phyloP scores from a whole-genome alignment of 1,140 invertebrate species.

The Palaemon carinicauda region DNA sequence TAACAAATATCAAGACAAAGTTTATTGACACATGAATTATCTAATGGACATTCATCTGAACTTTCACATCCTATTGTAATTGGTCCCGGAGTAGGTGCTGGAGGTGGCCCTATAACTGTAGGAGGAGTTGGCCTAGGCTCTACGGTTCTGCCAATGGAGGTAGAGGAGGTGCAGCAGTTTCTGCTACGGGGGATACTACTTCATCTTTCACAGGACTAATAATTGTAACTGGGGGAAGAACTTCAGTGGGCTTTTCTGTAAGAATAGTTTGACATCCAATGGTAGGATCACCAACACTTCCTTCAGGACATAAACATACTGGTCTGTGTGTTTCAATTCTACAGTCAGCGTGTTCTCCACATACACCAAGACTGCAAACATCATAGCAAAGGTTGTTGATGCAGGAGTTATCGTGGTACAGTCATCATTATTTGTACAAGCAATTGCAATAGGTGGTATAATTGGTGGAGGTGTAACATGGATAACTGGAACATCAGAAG shows the following conservation, averaged over 20 bases:
- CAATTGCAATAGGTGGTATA: slow-evolving; percentile 69
- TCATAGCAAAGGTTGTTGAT: slow-evolving; percentile 85
- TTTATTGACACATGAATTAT: slow-evolving; percentile 80
- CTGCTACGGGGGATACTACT: slow-evolving; percentile 3
- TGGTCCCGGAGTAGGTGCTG: slow-evolving; percentile 68
- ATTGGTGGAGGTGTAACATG: slow-evolving; percentile 9
- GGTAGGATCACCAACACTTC: slow-evolving; percentile 62
- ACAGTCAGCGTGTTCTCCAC: slow-evolving; percentile 61
- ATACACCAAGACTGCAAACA: slow-evolving; percentile 73
- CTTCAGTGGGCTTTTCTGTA: neutral
- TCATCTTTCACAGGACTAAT: neutral
- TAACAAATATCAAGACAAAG: slow-evolving; percentile 76
- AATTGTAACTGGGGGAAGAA: neutral
- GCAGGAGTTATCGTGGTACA: slow-evolving; percentile 82
- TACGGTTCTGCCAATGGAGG: slow-evolving; percentile 34
- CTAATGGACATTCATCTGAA: slow-evolving; percentile 81
- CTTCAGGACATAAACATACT: slow-evolving; percentile 63
- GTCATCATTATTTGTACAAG: slow-evolving; percentile 80
- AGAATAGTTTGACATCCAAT: slow-evolving; percentile 16
- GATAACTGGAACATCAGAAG: slow-evolving; percentile 10
- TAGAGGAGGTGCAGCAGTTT: neutral
- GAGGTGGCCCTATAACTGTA: slow-evolving; percentile 24
- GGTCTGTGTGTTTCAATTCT: slow-evolving; percentile 60
- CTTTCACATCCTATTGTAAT: slow-evolving; percentile 79
- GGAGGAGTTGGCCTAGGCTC: slow-evolving; percentile 14